Evolutionary conservation across 2,888 invertebrate genomes (phyloP).

Genomic region (Cactoblastis cactorum): DNA sequence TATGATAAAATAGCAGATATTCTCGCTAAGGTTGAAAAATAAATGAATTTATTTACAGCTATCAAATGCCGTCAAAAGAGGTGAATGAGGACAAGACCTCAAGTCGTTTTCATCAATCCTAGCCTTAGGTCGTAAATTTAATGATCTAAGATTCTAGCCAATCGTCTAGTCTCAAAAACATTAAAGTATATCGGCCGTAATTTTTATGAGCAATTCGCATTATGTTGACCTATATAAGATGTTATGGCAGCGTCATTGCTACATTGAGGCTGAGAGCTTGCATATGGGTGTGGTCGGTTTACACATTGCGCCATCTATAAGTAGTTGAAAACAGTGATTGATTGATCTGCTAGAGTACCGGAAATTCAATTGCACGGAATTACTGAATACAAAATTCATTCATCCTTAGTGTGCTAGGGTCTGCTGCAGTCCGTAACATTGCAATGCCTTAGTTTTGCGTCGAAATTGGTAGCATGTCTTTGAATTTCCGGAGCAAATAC

Average conservation of each 20-base stretch:
- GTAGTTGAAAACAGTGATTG: neutral
- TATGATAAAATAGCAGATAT: too few species aligned
- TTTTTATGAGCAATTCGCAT: slow-evolving; percentile 57
- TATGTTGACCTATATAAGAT: slow-evolving; percentile 70
- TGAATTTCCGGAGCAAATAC: too few species aligned
- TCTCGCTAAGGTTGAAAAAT: too few species aligned
- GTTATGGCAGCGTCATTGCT: slow-evolving; percentile 62
- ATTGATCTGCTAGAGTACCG: neutral
- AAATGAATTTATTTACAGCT: too few species aligned
- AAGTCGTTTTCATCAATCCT: too few species aligned
- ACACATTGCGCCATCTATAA: slow-evolving; percentile 31
- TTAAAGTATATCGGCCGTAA: slow-evolving; percentile 30
- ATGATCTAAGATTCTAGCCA: neutral
- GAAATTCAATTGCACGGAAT: neutral
- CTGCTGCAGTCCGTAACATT: neutral
- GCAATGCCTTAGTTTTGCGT: neutral
- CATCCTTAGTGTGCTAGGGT: neutral
- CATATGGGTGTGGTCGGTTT: slow-evolving; percentile 55
- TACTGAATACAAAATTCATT: neutral
- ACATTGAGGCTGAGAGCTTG: slow-evolving; percentile 44
- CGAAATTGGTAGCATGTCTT: too few species aligned
- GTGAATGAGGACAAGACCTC: too few species aligned
- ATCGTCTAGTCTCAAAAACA: slow-evolving; percentile 8
- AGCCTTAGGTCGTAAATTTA: too few species aligned
- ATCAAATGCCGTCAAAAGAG: too few species aligned